Evolutionary conservation across 2,797 vertebrate species (phyloP), one percentile per base, ranked within the genome.

Genomic region (Mallotus villosus): DNA sequence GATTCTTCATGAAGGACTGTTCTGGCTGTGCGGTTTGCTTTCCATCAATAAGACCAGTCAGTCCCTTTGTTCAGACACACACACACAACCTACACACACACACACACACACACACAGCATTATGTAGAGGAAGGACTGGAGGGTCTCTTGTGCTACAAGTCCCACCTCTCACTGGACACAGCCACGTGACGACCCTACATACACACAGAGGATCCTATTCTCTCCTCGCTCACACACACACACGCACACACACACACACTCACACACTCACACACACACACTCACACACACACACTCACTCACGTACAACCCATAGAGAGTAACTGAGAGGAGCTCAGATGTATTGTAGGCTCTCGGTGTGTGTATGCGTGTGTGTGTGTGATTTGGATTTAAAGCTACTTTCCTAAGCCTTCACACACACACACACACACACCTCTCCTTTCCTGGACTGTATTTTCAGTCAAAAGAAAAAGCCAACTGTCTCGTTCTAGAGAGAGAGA

Each of bases 351-450:
- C 25, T 67, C 46, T 64, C n/a, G 29, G 46, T 58, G 57, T 63
- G 49, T 63, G 41, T 34, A 4, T 69, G 53, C 71, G 63, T 58
- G 55, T 60, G 63, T 71, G 19, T 72, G 12, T 53, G 37, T 72
- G 51, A 63, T 76, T 68, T 73, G 67, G 71, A 29, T 55, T 72
- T 41, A 73, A 61, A 64, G 21, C 19, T 22, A n/a, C 51, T 21
- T 53, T 64, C 67, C 65, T 74, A 78, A 78, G 72, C 74, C 68
- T 29, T 41, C 37, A 11, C 37, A 41, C 37, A 41, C 37, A 41
- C 37, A 41, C 37, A 12, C 37, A 41, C 37, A 41, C 37, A 37
- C 37, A 37, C 37, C 5, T 32, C 32, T 32, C 32, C 9, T 11
- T 11, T 9, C 37, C 7, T 41, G 37, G 37, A 41, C 37, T 41